Evolutionary conservation across 2,888 invertebrate species (phyloP).

Genomic region (Ectropis crepuscularia): DNA sequence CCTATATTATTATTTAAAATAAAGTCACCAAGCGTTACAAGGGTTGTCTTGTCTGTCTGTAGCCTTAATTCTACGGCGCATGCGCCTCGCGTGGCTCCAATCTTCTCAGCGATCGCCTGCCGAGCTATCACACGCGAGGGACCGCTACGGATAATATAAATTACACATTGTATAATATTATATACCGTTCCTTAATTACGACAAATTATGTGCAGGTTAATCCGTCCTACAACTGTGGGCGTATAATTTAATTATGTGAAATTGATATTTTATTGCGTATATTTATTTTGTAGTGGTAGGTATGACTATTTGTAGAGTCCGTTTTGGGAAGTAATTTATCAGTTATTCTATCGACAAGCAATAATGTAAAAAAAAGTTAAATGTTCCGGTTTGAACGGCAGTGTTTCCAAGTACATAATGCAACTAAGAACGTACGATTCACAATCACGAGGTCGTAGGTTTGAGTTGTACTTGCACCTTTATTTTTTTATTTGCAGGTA

Average conservation of each 20-base stretch:
- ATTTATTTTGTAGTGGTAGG: no score
- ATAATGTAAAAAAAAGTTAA: no score
- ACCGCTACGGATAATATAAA: constrained; percentile 29
- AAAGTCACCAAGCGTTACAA: background rate
- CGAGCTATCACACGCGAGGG: constrained; percentile 55
- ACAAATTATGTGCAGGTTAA: constrained; percentile 15
- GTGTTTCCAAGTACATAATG: no score
- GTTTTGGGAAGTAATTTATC: no score
- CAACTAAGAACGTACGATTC: no score
- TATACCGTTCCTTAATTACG: constrained; percentile 4
- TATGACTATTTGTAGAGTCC: no score
- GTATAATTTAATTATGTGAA: background rate
- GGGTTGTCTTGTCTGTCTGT: background rate
- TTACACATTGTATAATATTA: constrained; percentile 20
- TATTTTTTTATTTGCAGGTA: no score
- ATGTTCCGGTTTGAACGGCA: no score
- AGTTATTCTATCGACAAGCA: no score
- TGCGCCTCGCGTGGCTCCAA: constrained; percentile 57
- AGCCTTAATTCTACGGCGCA: constrained; percentile 38
- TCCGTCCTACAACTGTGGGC: background rate
- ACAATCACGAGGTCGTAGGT: no score
- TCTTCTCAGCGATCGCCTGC: constrained; percentile 39
- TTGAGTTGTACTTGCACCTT: no score
- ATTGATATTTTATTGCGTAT: background rate
- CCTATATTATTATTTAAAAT: no score